Percentiles rank a stretch among this genome's conserved stretches.
These are phyloP conservation scores for Dissostichus mawsoni DNA, from an alignment of 2,113 vertebrate species.

Conservation along the genomic window DNA sequence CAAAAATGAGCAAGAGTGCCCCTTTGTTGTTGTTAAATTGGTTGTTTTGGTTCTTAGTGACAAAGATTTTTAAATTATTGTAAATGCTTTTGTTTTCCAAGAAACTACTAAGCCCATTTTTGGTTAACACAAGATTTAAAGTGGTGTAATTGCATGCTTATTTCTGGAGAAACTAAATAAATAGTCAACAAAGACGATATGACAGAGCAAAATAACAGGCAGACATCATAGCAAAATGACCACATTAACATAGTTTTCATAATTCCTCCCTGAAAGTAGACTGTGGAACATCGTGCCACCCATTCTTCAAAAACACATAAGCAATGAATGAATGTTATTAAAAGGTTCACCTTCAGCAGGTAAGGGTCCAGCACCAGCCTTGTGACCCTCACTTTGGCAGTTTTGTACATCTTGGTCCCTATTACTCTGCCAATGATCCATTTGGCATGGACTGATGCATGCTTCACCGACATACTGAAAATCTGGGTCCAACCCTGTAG, in stretches of 20 bases:
- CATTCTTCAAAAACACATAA: background rate
- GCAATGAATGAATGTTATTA: background rate
- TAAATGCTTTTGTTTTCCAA: too few species aligned
- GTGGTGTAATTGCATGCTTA: too few species aligned
- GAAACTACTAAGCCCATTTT: too few species aligned
- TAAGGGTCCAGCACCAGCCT: conserved; percentile 94
- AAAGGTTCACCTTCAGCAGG: conserved; percentile 89
- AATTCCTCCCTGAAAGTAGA: background rate
- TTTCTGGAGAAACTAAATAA: too few species aligned
- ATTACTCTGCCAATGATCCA: conserved; percentile 96
- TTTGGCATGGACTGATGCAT: conserved; percentile 91
- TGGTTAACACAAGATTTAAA: too few species aligned
- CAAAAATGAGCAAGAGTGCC: too few species aligned
- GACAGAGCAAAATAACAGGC: too few species aligned
- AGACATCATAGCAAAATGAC: too few species aligned
- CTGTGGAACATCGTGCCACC: background rate
- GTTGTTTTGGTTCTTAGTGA: too few species aligned
- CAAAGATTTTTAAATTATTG: too few species aligned
- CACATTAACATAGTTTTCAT: background rate
- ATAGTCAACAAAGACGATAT: too few species aligned
- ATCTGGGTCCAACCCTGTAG: conserved; percentile 43
- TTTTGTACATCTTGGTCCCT: conserved; percentile 96
- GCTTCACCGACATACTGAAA: conserved; percentile 88
- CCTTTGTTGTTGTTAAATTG: too few species aligned
- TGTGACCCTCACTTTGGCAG: conserved; percentile 95